Evolutionary conservation across 2,888 invertebrate species (phyloP).

Genomic region (Craniophora ligustri): DNA sequence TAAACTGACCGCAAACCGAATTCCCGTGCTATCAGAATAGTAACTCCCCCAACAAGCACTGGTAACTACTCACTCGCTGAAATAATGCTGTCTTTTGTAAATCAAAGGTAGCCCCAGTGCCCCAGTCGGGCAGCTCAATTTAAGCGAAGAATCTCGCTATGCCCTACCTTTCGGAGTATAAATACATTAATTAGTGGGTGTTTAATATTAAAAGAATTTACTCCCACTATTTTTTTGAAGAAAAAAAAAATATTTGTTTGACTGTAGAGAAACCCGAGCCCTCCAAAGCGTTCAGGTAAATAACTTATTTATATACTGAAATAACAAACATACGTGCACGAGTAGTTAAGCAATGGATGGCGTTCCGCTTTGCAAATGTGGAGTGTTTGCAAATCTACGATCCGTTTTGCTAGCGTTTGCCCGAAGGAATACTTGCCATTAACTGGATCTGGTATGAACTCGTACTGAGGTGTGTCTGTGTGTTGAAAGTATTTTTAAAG

Average conservation of each 20-base stretch:
- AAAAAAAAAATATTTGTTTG: no score
- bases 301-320: constrained; percentile 34
- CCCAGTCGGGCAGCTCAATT: no score
- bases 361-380: constrained; percentile 42
- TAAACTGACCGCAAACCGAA: no score
- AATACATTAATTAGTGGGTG: no score
- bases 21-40: no score
- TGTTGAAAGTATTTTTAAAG: constrained; percentile 14
- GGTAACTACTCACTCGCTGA: no score
- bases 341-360: constrained; percentile 35
- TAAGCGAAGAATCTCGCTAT: no score
- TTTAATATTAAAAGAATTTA: no score
- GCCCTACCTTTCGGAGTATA: no score
- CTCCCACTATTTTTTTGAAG: background rate
- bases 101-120: no score
- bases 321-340: constrained; percentile 19
- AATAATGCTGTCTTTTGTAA: no score
- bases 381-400: constrained; percentile 40
- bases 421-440: constrained; percentile 51
- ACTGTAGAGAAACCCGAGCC: background rate
- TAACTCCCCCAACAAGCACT: no score
- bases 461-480: constrained; percentile 19
- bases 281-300: constrained; percentile 10
- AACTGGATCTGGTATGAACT: constrained; percentile 20
- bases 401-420: constrained; percentile 34